Percentiles rank a stretch among this genome's conserved stretches.
phyloP scores from a whole-genome alignment of 1,140 invertebrate genomes.

The Drosophila sucinea region DNA sequence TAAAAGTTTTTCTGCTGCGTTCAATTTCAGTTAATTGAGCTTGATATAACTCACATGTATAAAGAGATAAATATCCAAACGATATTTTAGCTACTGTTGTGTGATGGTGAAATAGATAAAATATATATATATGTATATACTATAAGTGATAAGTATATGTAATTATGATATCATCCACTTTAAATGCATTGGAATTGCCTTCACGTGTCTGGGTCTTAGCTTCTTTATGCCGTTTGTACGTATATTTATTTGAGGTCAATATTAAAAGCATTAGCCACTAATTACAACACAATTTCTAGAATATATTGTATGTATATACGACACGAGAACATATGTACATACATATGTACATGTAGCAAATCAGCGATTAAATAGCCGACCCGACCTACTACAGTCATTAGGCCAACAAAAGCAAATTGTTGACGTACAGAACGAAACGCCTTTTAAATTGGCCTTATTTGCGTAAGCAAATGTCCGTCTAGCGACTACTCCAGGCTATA shows the following conservation, averaged over 20 bases:
- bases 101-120: background rate
- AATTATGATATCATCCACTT: slow-evolving; percentile 9
- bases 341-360: slow-evolving; percentile 13
- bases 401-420: slow-evolving; percentile 41
- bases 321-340: slow-evolving; percentile 28
- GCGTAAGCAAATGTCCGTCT: slow-evolving; percentile 51
- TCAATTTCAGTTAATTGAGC: no score
- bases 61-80: no score
- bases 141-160: slow-evolving; percentile 1
- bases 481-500: background rate
- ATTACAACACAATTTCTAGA: slow-evolving; percentile 51
- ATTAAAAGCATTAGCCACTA: slow-evolving; percentile 64
- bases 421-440: slow-evolving; percentile 36
- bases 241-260: slow-evolving; percentile 66
- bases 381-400: slow-evolving; percentile 37
- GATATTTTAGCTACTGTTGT: background rate
- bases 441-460: slow-evolving; percentile 58
- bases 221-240: slow-evolving; percentile 9
- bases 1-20: background rate
- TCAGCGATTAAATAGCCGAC: background rate
- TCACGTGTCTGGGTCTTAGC: slow-evolving; percentile 16
- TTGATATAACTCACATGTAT: no score
- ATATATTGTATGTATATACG: slow-evolving; percentile 40
- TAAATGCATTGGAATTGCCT: slow-evolving; percentile 19
- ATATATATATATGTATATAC: background rate